Conservation (phyloP, 2,888 invertebrate genomes). For the Trissonchulus sp. region DNA sequence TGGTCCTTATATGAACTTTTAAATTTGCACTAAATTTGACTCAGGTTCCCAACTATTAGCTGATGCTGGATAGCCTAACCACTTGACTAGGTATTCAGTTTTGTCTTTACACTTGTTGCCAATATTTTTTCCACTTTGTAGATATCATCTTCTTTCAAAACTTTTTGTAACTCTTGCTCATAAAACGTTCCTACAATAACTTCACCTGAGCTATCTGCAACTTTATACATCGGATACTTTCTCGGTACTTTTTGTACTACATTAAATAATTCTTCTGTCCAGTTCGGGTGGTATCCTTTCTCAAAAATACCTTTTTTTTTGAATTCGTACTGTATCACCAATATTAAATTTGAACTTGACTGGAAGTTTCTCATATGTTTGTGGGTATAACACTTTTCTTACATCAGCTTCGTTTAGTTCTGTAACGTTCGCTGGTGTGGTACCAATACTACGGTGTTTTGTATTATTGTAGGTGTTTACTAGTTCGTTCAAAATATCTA, state of each 20-base stretch:
- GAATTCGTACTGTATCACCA: conserved; percentile 18
- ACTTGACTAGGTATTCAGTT: conserved; percentile 4
- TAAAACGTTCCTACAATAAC: not conserved
- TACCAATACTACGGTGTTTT: not conserved
- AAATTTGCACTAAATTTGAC: not conserved
- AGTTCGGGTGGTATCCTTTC: not conserved
- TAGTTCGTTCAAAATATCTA: not conserved
- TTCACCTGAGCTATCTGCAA: not conserved
- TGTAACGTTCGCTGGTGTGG: not conserved
- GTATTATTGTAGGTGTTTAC: conserved; percentile 17
- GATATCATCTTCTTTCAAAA: not conserved
- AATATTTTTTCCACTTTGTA: conserved; percentile 8
- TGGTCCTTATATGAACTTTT: too few species aligned
- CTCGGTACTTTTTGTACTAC: not conserved
- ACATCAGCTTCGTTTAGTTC: not conserved
- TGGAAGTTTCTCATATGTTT: not conserved
- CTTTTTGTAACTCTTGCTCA: not conserved
- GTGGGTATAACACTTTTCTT: not conserved
- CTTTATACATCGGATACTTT: not conserved
- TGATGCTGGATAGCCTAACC: conserved; percentile 9
- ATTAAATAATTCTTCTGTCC: conserved; percentile 19
- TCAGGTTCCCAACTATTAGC: conserved; percentile 1
- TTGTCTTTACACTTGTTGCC: not conserved
- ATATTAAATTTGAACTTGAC: conserved; percentile 20
- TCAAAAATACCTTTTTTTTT: conserved; percentile 18